These are phyloP conservation scores for Nemurella pictetii DNA, from an alignment of 2,888 invertebrate species.

Conservation along the genomic window DNA sequence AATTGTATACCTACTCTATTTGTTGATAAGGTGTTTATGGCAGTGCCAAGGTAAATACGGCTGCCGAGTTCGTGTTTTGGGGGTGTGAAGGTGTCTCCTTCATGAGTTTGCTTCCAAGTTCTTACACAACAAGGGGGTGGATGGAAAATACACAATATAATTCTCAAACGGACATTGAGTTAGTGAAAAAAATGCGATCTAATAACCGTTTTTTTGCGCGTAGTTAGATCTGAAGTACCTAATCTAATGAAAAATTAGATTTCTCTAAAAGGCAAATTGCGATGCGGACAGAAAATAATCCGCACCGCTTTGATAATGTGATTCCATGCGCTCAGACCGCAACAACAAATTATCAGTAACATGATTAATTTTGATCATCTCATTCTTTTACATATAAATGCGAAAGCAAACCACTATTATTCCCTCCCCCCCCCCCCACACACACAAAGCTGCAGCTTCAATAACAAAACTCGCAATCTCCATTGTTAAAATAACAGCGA, in stretches of 20 bases:
- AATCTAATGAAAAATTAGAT: not conserved
- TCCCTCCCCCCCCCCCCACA: not conserved
- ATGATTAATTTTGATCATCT: not conserved
- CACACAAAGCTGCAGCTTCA: not conserved
- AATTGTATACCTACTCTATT: too few species aligned
- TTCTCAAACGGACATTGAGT: too few species aligned
- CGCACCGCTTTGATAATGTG: not conserved
- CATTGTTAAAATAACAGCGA: not conserved
- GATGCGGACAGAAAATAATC: too few species aligned
- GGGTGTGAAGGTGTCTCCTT: too few species aligned
- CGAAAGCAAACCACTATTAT: not conserved
- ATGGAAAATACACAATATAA: too few species aligned
- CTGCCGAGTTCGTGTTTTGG: too few species aligned
- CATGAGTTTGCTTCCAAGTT: too few species aligned
- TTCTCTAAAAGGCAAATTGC: not conserved
- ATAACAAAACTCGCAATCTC: not conserved
- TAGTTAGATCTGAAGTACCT: not conserved
- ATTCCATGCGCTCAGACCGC: not conserved
- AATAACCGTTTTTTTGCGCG: not conserved
- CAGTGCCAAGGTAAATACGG: too few species aligned
- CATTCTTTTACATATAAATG: not conserved
- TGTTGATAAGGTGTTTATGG: not conserved
- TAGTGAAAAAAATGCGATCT: too few species aligned
- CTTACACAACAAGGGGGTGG: too few species aligned
- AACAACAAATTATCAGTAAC: not conserved